Base-by-base conservation (phyloP, 2,113 vertebrate species). In the Oreochromis tanganicae region DNA sequence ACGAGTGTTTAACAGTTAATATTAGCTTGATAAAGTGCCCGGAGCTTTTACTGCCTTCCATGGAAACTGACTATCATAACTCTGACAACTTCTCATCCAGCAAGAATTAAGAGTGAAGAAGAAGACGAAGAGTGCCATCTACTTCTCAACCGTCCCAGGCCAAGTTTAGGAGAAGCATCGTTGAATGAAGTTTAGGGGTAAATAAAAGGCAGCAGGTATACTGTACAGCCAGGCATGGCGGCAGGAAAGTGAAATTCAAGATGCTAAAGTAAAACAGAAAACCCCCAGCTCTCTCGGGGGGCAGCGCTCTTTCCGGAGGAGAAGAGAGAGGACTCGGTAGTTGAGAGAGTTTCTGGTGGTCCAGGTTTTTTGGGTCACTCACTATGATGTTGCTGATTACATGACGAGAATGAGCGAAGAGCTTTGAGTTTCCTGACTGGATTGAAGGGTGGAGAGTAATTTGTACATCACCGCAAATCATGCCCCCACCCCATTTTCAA, bases 231-330 rank as follows among this genome's bases (percentile, higher is more conserved):
- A 59, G 83, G 24, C 90, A 68, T 56, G 32, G 27, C 12, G 61
- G 85, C 84, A 80, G 94, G 89, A 94, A 82, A 98, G 96, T 97
- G 97, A 97, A 97, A 98, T 97, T 97, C 97, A 97, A 98, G 97
- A 97, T 96, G 97, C 95, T 94, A 87, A 71, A 91, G 88, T 92
- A 95, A 88, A 92, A 93, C 90, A 95, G 95, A 96, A 96, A 95
- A 96, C 95, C 88, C 83, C 93, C 91, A 83, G 93, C 93, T 96
- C 96, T 97, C 97, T 48, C 19, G 29, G 95, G 96, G 97, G 94
- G 97, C 92, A 68, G 96, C 94, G 86, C 91, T 97, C 93, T 68
- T 59, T 97, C 97, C 96, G 91, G 91, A 96, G 95, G 89, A 93
- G 96, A 97, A 96, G 97, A 97, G 95, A 96, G 87, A 55, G 96